phyloP scores from a whole-genome alignment of 1,140 invertebrate species.

The Monomorium pharaonis region DNA sequence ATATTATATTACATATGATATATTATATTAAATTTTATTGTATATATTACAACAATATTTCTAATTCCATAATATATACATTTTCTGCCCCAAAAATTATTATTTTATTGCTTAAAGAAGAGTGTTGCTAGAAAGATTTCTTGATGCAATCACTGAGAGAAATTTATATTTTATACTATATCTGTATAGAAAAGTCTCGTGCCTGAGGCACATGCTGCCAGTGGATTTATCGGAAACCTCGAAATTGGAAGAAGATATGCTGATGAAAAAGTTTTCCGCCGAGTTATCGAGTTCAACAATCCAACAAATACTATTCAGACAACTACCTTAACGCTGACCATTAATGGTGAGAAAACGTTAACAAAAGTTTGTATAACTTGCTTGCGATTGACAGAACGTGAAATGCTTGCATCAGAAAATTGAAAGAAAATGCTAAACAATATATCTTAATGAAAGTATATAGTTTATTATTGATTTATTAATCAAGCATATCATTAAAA shows the following conservation, averaged over 20 bases:
- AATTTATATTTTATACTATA: not conserved
- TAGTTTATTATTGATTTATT: not conserved
- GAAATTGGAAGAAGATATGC: slow-evolving; percentile 72
- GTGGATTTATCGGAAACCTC: slow-evolving; percentile 79
- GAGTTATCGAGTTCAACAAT: slow-evolving; percentile 76
- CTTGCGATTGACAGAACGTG: slow-evolving; percentile 14
- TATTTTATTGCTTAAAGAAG: not conserved
- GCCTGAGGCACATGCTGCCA: slow-evolving; percentile 52
- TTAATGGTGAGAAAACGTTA: slow-evolving; percentile 70
- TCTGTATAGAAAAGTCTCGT: slow-evolving; percentile 40
- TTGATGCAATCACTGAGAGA: not conserved
- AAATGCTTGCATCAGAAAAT: not conserved
- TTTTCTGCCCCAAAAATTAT: not conserved
- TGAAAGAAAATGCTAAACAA: not conserved
- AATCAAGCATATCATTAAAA: slow-evolving; percentile 1
- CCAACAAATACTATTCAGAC: slow-evolving; percentile 72
- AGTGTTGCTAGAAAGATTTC: not conserved
- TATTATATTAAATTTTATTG: too few species aligned
- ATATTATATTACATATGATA: too few species aligned
- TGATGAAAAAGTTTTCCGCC: slow-evolving; percentile 78
- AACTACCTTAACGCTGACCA: slow-evolving; percentile 60
- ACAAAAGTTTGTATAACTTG: not conserved
- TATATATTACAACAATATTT: too few species aligned
- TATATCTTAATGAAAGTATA: not conserved
- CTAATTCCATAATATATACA: too few species aligned